phyloP scores from a whole-genome alignment of 2,113 vertebrate species.

The Galbula dea region DNA sequence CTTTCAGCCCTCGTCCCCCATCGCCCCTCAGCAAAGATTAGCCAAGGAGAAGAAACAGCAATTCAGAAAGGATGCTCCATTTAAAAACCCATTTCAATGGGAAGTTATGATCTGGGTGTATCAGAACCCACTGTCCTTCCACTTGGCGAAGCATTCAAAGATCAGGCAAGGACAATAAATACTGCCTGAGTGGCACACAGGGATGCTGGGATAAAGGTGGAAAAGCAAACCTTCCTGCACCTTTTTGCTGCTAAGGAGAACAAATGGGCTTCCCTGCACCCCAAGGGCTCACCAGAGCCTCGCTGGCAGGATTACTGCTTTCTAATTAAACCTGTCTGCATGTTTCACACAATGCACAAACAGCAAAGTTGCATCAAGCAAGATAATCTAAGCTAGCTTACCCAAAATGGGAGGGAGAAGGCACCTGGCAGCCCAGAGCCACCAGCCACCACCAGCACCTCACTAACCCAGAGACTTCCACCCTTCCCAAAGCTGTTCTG shows the following conservation, averaged over 20 bases:
- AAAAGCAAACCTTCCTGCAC: background rate
- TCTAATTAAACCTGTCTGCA: background rate
- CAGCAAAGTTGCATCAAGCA: background rate
- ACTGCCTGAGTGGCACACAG: background rate
- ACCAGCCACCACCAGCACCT: no score
- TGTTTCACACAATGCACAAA: background rate
- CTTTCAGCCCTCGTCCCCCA: background rate
- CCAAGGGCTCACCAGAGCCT: background rate
- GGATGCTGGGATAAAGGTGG: background rate
- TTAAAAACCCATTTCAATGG: background rate
- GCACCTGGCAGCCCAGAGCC: background rate
- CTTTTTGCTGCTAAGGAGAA: background rate
- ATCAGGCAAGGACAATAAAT: background rate
- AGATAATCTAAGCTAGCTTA: fast-evolving
- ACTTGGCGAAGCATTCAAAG: background rate
- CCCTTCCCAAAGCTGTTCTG: fast-evolving
- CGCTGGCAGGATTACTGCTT: background rate
- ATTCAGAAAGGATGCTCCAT: background rate
- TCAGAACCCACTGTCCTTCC: background rate
- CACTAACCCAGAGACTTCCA: fast-evolving
- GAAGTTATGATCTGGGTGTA: background rate
- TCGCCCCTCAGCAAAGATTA: background rate
- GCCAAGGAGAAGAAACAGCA: background rate
- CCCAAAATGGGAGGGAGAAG: fast-evolving
- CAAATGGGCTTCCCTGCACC: background rate